phyloP scores from a whole-genome alignment of 1,140 invertebrate species.

The Drosophila guanche region DNA sequence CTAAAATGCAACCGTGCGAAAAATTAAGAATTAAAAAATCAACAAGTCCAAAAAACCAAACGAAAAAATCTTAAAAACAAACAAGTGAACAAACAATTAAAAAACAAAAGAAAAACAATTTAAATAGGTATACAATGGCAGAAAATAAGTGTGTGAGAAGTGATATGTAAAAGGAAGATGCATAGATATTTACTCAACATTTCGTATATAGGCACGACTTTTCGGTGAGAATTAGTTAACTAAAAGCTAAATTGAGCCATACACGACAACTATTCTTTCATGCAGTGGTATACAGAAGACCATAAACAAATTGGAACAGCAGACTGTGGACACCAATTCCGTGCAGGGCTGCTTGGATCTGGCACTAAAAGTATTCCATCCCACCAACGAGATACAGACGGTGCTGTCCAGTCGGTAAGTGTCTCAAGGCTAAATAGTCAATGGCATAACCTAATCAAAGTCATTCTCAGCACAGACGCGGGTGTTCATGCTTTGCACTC shows the following conservation, averaged over 20 bases:
- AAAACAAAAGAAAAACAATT: no score
- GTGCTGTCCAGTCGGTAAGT: slow-evolving; percentile 87
- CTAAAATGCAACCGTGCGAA: no score
- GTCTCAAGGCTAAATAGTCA: background rate
- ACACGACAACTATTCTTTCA: background rate
- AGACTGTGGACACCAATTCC: slow-evolving; percentile 84
- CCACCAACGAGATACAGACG: slow-evolving; percentile 84
- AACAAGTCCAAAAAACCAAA: no score
- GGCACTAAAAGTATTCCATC: slow-evolving; percentile 84
- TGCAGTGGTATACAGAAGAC: slow-evolving; percentile 85
- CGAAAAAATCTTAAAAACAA: no score
- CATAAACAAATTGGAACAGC: slow-evolving; percentile 61
- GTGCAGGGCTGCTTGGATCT: slow-evolving; percentile 88
- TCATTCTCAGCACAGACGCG: slow-evolving; percentile 87
- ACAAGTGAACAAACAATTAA: no score
- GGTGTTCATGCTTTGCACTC: slow-evolving; percentile 88
- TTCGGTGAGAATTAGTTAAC: slow-evolving; percentile 83
- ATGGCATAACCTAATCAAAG: slow-evolving; percentile 4
- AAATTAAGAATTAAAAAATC: no score
- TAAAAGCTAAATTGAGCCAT: background rate
- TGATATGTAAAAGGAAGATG: slow-evolving; percentile 82
- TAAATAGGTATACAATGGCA: no score
- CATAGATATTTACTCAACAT: slow-evolving; percentile 86
- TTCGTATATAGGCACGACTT: slow-evolving; percentile 86
- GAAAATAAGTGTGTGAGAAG: no score